Evolutionary conservation across 2,113 vertebrate genomes (phyloP), one percentile per base, ranked within the genome.

Genomic region (Shinisaurus crocodilurus): DNA sequence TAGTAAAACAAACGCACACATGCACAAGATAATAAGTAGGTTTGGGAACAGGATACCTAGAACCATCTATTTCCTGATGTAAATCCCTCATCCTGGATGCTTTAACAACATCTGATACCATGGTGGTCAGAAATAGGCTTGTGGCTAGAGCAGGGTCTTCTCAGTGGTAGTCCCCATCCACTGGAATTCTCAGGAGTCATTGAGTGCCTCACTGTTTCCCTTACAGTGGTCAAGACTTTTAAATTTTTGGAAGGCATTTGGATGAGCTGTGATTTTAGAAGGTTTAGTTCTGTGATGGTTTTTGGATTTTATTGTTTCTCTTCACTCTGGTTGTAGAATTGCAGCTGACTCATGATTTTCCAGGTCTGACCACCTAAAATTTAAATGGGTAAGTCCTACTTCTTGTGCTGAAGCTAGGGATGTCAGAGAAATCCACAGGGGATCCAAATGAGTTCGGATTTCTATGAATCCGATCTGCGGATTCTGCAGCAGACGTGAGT

Each of bases 1-100:
- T 97, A 93, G 94, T 94, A 97, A 97, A 98, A 98, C 92, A 97
- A 94, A 96, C 67, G 32, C 67, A 69, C 48, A 48, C 48, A 48
- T 69, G 3, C 9, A n/a, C n/a, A n/a, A n/a, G n/a, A n/a, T n/a
- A n/a, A n/a, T n/a, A n/a, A n/a, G n/a, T n/a, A n/a, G n/a, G n/a
- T n/a, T n/a, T n/a, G n/a, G n/a, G n/a, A n/a, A n/a, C n/a, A 65
- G 60, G 82, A 15, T 57, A 57, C 16, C 18, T 43, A 87, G 16
- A 40, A 10, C 12, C 10, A 40, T 9, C 12, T 60, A 60, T 70
- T 74, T 16, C 8, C 34, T 74, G 2, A 32, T 5, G 50, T 15
- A 60, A 3, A 37, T 32, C 37, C 8, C 54, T 60, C 8, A 32
- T 12, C 37, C 27, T 74, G 10, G 15, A 74, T 86, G 45, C 10